Evolutionary conservation across 2,113 vertebrate genomes (phyloP).

Genomic region (Porphyrio hochstetteri): DNA sequence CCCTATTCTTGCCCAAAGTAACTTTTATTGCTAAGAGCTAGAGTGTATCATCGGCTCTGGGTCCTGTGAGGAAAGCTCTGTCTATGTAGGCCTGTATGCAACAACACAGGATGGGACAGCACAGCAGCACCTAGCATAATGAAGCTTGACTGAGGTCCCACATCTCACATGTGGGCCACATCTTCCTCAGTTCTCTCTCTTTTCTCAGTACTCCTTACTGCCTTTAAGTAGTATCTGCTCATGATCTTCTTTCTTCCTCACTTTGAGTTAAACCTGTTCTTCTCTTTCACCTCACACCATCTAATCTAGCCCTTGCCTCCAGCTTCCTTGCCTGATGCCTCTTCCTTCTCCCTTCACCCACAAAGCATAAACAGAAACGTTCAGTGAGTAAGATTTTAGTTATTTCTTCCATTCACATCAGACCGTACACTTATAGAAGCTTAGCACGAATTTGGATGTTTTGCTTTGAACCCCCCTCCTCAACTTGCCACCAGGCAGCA

Average conservation of each 20-base stretch:
- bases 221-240: neutral
- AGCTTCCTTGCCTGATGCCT: neutral
- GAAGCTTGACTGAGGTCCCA: neutral
- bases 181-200: neutral
- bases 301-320: neutral
- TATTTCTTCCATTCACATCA: neutral
- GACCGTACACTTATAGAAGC: neutral
- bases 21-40: neutral
- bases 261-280: neutral
- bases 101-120: neutral
- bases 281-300: neutral
- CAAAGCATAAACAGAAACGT: neutral
- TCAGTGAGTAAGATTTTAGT: neutral
- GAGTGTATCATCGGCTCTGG: fast-evolving
- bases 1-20: neutral
- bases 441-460: neutral
- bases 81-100: neutral
- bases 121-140: neutral
- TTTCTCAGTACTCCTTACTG: neutral
- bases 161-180: fast-evolving
- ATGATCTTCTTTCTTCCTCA: neutral
- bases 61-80: neutral
- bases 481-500: neutral
- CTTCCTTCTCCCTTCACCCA: neutral
- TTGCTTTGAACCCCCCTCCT: neutral